These are phyloP conservation scores for Dipodomys merriami DNA, from an alignment of 2,113 vertebrate genomes.

Conservation along the genomic window DNA sequence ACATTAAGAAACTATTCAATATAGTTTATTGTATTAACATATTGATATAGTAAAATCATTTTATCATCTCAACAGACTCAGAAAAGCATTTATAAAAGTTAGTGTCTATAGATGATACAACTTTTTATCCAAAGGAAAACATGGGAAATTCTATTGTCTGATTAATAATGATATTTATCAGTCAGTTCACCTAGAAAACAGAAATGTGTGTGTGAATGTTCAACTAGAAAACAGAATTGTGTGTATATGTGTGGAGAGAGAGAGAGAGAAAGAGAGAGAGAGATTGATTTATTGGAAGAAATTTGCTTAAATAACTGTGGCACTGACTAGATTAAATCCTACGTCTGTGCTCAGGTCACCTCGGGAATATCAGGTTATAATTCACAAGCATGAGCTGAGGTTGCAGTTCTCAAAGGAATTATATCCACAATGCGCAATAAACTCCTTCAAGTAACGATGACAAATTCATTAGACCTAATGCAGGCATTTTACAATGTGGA, in stretches of 20 bases:
- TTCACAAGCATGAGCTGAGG: not conserved
- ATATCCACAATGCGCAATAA: not conserved
- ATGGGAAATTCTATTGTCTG: not conserved
- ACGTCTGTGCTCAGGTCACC: not conserved
- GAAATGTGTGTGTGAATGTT: not conserved
- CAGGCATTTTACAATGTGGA: not conserved
- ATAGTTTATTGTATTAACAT: not conserved
- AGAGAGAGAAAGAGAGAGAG: too few species aligned
- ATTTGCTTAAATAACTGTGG: not conserved
- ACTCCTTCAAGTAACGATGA: not conserved
- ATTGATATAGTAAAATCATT: not conserved
- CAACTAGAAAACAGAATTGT: not conserved
- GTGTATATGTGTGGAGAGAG: not conserved
- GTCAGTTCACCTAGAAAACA: too few species aligned
- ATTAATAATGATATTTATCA: too few species aligned
- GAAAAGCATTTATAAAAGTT: not conserved
- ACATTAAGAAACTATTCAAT: not conserved
- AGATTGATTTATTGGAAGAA: not conserved
- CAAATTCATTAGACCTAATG: not conserved
- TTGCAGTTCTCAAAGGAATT: not conserved
- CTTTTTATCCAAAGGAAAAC: not conserved
- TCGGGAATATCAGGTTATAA: not conserved
- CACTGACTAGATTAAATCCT: not conserved
- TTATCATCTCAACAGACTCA: not conserved
- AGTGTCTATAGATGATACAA: not conserved